Conservation (phyloP, 92 coral and sea anemone genomes). For the Ricordea florida region DNA sequence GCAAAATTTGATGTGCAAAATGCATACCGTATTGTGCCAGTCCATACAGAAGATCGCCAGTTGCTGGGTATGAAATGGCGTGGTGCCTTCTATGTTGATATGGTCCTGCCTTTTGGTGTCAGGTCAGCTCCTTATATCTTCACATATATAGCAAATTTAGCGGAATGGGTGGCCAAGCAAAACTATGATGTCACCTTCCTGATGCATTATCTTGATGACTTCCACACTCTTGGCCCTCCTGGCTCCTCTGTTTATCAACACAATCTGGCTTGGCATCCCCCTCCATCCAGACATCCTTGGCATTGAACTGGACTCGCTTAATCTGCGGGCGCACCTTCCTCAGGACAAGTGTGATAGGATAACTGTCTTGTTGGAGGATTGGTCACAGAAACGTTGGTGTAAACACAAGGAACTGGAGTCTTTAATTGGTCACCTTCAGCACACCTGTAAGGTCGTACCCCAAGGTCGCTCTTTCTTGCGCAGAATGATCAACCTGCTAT, state of each 20-base stretch:
- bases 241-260: not conserved
- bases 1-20: too few species aligned
- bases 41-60: too few species aligned
- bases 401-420: not conserved
- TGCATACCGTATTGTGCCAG: too few species aligned
- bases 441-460: constrained; percentile 3
- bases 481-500: not conserved
- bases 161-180: constrained; percentile 3
- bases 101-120: not conserved
- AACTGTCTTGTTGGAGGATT: not conserved
- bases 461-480: constrained; percentile 6
- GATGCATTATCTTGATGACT: constrained; percentile 32
- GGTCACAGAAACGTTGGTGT: constrained; percentile 1
- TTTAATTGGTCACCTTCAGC: constrained; percentile 18
- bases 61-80: too few species aligned
- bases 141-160: not conserved
- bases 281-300: constrained; percentile 5
- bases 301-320: not conserved
- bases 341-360: not conserved
- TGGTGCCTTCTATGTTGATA: too few species aligned
- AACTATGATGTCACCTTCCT: constrained; percentile 1
- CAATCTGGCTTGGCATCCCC: not conserved
- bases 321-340: not conserved
- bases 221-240: constrained; percentile 13
- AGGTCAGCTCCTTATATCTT: not conserved